Conservation (phyloP, 2,113 vertebrate species). For the Taxidea taxus region DNA sequence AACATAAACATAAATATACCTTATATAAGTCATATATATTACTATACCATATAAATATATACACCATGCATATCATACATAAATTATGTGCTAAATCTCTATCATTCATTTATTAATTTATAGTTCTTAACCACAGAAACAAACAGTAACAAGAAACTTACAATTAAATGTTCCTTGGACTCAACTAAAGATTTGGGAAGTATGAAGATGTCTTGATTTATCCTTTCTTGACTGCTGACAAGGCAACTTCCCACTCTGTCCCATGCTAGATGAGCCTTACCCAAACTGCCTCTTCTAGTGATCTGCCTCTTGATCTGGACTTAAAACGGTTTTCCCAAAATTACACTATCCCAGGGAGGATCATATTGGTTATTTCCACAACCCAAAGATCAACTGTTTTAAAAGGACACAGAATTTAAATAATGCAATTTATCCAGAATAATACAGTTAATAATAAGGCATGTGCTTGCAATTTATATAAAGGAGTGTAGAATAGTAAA, state of each 20-base stretch:
- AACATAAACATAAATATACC: neutral
- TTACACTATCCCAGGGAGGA: neutral
- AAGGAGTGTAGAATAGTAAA: neutral
- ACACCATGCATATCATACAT: neutral
- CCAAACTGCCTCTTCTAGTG: neutral
- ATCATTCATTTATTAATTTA: neutral
- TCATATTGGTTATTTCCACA: neutral
- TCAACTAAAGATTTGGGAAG: neutral
- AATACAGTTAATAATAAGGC: neutral
- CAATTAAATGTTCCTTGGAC: neutral
- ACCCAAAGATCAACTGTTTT: neutral
- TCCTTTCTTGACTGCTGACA: neutral
- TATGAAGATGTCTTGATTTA: neutral
- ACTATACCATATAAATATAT: neutral
- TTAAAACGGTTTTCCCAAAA: neutral
- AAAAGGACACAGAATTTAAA: constrained; percentile 3
- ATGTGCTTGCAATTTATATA: neutral
- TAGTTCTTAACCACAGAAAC: neutral
- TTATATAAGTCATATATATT: neutral
- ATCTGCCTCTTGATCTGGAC: neutral
- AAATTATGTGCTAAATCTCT: neutral
- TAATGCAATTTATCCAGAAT: neutral
- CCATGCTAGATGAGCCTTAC: neutral
- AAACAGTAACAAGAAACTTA: neutral
- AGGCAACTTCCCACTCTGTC: neutral